A percentile compares a stretch with the other conserved stretches of the same genome.
Evolutionary conservation across 2,888 invertebrate genomes (phyloP).

Genomic region (Lathronympha strigana): DNA sequence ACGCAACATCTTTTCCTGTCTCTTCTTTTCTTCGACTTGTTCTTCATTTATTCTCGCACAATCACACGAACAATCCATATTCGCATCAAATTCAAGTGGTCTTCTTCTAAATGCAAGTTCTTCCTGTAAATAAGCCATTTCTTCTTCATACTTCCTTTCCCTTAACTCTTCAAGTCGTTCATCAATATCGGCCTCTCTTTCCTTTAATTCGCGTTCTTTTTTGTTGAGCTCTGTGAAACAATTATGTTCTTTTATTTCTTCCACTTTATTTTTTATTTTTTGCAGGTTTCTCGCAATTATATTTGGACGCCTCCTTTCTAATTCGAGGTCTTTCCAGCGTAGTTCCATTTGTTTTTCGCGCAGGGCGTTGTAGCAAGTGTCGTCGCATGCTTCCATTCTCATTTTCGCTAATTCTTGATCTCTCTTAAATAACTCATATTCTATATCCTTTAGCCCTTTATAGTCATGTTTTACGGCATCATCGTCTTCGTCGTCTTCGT

Average conservation of each 20-base stretch:
- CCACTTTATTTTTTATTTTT: background rate
- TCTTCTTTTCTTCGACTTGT: background rate
- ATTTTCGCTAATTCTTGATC: slow-evolving; percentile 20
- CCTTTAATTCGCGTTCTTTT: slow-evolving; percentile 18
- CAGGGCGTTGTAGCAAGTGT: slow-evolving; percentile 8
- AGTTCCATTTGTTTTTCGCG: slow-evolving; percentile 24
- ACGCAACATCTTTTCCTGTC: background rate
- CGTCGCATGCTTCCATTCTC: slow-evolving; percentile 11
- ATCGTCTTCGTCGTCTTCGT: background rate
- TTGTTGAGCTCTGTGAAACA: slow-evolving; percentile 12
- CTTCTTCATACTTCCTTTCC: slow-evolving; percentile 3
- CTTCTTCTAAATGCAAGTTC: slow-evolving; percentile 13
- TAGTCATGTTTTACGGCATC: slow-evolving; percentile 13
- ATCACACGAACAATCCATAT: slow-evolving; percentile 20
- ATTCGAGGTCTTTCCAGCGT: slow-evolving; percentile 21
- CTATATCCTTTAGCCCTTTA: slow-evolving; percentile 4
- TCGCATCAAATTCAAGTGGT: background rate
- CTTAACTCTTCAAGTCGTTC: slow-evolving; percentile 14
- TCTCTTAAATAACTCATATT: slow-evolving; percentile 13
- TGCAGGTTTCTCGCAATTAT: background rate
- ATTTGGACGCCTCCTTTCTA: slow-evolving; percentile 8
- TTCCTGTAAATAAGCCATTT: background rate
- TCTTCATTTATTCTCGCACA: slow-evolving; percentile 6
- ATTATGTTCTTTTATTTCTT: background rate
- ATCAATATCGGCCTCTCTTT: slow-evolving; percentile 3